phyloP scores from a whole-genome alignment of 2,113 vertebrate genomes.

The Struthidea cinerea region DNA sequence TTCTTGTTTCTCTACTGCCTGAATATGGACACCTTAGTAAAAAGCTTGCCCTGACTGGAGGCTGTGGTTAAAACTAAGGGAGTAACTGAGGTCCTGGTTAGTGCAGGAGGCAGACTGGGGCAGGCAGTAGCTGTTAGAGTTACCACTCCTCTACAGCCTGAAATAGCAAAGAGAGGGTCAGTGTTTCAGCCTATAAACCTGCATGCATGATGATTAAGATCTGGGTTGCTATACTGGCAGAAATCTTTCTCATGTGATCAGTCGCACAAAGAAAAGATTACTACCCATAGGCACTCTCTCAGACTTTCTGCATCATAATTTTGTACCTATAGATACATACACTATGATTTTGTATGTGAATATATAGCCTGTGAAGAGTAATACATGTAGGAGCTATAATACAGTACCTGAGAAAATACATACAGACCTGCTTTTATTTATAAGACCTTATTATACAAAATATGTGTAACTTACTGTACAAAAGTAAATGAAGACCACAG shows the following conservation, averaged over 20 bases:
- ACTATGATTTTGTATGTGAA: neutral
- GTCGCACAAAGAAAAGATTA: neutral
- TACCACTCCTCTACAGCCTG: neutral
- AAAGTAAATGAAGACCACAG: neutral
- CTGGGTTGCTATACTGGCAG: neutral
- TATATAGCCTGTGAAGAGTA: neutral
- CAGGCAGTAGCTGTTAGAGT: neutral
- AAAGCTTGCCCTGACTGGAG: neutral
- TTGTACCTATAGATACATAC: neutral
- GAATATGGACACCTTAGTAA: neutral
- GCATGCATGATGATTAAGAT: neutral
- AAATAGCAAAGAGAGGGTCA: neutral
- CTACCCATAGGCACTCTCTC: neutral
- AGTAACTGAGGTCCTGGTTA: neutral
- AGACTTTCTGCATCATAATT: neutral
- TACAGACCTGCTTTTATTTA: neutral
- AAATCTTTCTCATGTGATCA: neutral
- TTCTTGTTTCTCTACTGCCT: neutral
- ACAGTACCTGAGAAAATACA: neutral
- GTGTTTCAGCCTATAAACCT: neutral
- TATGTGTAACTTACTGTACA: neutral
- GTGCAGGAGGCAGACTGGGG: neutral
- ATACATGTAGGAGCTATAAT: neutral
- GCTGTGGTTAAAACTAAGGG: neutral
- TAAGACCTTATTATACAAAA: neutral